phyloP scores from a whole-genome alignment of 2,888 invertebrate species.

The Tribolium freemani region DNA sequence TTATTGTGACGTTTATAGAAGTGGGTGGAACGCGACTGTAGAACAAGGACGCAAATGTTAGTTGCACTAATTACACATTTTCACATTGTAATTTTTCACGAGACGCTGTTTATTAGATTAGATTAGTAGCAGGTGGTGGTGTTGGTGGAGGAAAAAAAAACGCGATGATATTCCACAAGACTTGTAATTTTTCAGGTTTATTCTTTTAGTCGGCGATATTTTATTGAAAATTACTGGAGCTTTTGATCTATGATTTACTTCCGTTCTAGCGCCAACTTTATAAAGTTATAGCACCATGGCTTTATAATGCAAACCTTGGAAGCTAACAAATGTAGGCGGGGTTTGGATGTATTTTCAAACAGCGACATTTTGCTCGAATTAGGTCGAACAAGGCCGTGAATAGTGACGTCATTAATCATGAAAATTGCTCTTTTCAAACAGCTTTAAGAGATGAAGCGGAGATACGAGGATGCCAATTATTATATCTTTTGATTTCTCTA shows the following conservation, averaged over 20 bases:
- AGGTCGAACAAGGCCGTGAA: conserved; percentile 7
- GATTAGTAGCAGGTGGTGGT: not conserved
- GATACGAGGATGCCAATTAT: conserved; percentile 25
- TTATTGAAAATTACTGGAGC: conserved; percentile 23
- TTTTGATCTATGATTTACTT: conserved; percentile 23
- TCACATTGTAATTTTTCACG: not conserved
- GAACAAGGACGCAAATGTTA: not conserved
- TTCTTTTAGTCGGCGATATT: conserved; percentile 9
- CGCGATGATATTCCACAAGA: not conserved
- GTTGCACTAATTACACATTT: conserved; percentile 7
- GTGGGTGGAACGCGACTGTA: not conserved
- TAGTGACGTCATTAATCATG: conserved; percentile 19
- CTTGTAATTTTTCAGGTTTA: not conserved
- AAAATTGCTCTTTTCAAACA: conserved; percentile 18
- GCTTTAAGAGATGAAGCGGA: conserved; percentile 12
- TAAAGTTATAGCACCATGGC: conserved; percentile 21
- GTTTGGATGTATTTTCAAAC: conserved; percentile 12
- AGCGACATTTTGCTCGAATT: conserved; percentile 16
- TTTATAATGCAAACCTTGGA: conserved; percentile 29
- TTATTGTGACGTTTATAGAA: conserved; percentile 7
- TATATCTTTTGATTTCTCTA: conserved; percentile 10
- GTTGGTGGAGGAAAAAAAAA: not conserved
- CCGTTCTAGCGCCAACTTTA: conserved; percentile 30
- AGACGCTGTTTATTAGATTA: not conserved
- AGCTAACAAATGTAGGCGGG: conserved; percentile 9